A percentile compares a stretch with the other conserved stretches of the same genome.
Conservation (phyloP, 2,113 vertebrate species). For the Prolemur simus region DNA sequence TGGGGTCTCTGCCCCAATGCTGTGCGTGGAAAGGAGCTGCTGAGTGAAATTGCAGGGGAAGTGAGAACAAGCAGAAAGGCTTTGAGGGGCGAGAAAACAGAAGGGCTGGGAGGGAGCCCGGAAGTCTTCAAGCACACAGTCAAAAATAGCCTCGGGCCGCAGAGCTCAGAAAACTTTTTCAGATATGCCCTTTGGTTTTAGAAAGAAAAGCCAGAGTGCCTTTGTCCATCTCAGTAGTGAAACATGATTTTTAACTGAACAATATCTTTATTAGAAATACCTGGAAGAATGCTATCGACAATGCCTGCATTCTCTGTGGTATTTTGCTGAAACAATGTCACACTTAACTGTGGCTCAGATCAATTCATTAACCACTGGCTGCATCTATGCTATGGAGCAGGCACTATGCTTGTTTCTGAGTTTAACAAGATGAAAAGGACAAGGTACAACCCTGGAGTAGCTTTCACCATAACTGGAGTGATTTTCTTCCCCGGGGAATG, state of each 20-base stretch:
- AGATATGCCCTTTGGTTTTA: constrained; percentile 43
- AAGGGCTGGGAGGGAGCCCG: accelerated
- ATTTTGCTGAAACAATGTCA: neutral
- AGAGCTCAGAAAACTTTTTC: constrained; percentile 25
- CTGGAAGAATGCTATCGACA: neutral
- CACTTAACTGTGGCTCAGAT: neutral
- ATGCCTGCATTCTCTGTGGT: neutral
- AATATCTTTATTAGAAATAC: constrained; percentile 35
- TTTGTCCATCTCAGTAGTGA: constrained; percentile 19
- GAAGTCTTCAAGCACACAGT: neutral
- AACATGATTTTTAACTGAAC: neutral
- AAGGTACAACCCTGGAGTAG: neutral
- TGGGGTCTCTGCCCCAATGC: accelerated
- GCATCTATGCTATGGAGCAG: neutral
- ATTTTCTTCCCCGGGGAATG: neutral
- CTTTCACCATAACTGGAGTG: neutral
- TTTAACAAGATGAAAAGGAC: constrained; percentile 21
- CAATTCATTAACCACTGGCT: neutral
- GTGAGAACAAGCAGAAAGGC: neutral
- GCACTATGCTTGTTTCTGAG: neutral
- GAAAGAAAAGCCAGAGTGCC: neutral
- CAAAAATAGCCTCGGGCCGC: neutral
- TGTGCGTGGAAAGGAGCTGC: too few relatives aligned
- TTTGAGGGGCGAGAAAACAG: neutral
- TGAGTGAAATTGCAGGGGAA: neutral